Percentiles rank a stretch among this genome's conserved stretches.
Evolutionary conservation across 2,113 vertebrate species (phyloP).

Genomic region (Columba janthina): DNA sequence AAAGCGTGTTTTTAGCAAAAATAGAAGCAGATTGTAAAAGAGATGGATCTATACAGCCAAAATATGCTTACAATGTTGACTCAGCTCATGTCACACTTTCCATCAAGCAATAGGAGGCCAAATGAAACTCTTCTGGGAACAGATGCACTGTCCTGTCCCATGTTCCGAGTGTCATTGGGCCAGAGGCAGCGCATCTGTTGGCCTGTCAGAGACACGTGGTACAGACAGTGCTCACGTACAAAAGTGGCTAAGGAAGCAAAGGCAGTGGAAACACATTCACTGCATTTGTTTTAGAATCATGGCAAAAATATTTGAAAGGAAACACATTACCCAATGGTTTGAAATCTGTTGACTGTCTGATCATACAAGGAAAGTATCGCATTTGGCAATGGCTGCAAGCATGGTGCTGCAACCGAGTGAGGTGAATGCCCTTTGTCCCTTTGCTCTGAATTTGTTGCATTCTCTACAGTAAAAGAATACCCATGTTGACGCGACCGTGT

Average conservation of each 20-base stretch:
- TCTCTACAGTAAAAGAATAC: background rate
- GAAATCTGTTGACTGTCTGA: background rate
- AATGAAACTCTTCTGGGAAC: background rate
- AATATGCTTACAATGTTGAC: background rate
- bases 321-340: background rate
- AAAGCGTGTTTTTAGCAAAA: background rate
- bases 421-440: background rate
- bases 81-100: rapidly evolving
- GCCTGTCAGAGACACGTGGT: background rate
- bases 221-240: background rate
- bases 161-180: background rate
- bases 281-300: background rate
- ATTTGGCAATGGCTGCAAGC: background rate
- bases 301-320: background rate
- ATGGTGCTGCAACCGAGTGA: rapidly evolving
- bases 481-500: background rate
- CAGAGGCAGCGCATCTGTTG: background rate
- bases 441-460: background rate
- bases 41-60: background rate
- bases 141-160: background rate
- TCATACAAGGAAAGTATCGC: background rate
- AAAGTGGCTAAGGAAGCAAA: background rate
- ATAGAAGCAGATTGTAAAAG: background rate
- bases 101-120: rapidly evolving
- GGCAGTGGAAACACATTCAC: background rate